A percentile compares a stretch with the other conserved stretches of the same genome.
Conservation (phyloP, 2,113 vertebrate genomes). For the Caranx ignobilis region DNA sequence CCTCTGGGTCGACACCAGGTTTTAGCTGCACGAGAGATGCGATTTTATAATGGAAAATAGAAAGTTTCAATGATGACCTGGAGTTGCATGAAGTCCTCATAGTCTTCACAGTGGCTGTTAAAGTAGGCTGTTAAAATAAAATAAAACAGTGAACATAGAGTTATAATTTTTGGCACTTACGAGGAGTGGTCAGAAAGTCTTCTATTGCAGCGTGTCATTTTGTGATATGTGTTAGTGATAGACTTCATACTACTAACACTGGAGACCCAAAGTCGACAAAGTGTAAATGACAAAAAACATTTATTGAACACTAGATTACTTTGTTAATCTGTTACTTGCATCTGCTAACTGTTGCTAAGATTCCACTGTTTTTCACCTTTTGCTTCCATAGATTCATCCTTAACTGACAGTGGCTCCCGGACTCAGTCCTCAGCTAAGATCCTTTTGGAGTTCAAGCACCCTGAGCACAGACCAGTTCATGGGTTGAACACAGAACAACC, state of each 20-base stretch:
- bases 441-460: slow-evolving; percentile 92
- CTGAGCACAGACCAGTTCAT: slow-evolving; percentile 90
- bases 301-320: no score
- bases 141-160: no score
- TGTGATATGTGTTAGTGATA: no score
- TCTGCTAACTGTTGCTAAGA: slow-evolving; percentile 1
- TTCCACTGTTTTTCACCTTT: slow-evolving; percentile 42
- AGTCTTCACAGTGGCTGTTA: not conserved
- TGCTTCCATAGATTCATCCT: slow-evolving; percentile 89
- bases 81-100: not conserved
- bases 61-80: slow-evolving; percentile 25
- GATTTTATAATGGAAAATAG: not conserved
- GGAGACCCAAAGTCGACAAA: no score
- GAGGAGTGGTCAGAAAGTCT: no score
- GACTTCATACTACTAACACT: no score
- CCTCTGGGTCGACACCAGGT: slow-evolving; percentile 1
- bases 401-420: slow-evolving; percentile 94
- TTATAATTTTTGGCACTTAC: no score
- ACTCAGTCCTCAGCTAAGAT: slow-evolving; percentile 93
- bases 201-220: no score
- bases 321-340: not conserved
- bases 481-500: slow-evolving; percentile 89
- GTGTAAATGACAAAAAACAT: no score
- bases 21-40: slow-evolving; percentile 7
- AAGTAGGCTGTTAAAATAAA: no score